Conservation (phyloP, 2,888 invertebrate genomes). For the Trissolcus brochymenae region DNA sequence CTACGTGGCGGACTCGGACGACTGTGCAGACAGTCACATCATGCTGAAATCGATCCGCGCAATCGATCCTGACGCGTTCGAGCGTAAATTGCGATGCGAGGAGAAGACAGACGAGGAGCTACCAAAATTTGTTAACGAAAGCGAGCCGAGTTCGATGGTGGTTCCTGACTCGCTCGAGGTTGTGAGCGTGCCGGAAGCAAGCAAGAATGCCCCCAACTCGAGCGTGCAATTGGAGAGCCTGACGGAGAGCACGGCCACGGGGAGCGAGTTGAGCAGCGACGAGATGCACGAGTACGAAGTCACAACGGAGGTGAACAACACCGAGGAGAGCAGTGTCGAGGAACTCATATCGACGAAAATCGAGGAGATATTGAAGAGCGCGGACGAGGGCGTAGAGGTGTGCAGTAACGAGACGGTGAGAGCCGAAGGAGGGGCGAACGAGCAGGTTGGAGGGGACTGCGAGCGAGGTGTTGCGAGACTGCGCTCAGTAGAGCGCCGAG, state of each 20-base stretch:
- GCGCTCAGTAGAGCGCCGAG: conserved; percentile 75
- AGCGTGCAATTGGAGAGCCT: conserved; percentile 63
- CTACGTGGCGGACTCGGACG: conserved; percentile 71
- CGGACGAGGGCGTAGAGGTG: conserved; percentile 52
- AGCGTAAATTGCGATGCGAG: conserved; percentile 23
- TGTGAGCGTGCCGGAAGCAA: conserved; percentile 10
- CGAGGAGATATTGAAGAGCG: conserved; percentile 65
- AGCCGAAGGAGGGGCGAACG: conserved; percentile 59
- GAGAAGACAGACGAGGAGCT: not conserved
- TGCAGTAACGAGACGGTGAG: conserved; percentile 73
- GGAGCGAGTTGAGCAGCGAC: conserved; percentile 70
- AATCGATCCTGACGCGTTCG: conserved; percentile 68
- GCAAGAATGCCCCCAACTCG: conserved; percentile 63
- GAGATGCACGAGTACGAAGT: conserved; percentile 71
- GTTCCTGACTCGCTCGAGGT: conserved; percentile 72
- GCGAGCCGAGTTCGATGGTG: conserved; percentile 59
- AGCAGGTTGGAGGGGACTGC: conserved; percentile 61
- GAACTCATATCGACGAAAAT: conserved; percentile 66
- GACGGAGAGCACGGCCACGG: conserved; percentile 65
- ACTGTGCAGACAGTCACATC: conserved; percentile 67
- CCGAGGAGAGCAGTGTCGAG: conserved; percentile 56
- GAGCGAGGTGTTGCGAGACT: conserved; percentile 74
- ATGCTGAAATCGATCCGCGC: conserved; percentile 70
- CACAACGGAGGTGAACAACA: conserved; percentile 8
- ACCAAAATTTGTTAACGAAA: not conserved